phyloP scores from a whole-genome alignment of 1,140 invertebrate species.

The Cherax destructor region DNA sequence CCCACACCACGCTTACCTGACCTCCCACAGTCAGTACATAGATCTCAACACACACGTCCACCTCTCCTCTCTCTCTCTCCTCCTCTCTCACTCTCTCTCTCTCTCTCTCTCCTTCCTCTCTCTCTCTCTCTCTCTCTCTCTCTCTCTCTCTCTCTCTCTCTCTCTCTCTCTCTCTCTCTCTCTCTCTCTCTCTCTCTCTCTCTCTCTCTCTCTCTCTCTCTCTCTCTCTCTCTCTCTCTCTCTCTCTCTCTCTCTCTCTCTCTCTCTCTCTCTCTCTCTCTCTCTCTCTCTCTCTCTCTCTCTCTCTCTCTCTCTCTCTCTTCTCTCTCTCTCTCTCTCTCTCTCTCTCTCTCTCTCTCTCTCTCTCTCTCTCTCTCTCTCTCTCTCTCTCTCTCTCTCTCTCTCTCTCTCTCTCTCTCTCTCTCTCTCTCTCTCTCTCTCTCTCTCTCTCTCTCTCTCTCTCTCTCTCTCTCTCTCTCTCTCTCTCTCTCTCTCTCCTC shows the following conservation, averaged over 20 bases:
- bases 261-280: neutral
- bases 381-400: neutral
- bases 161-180: no score
- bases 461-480: neutral
- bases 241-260: no score
- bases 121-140: conserved; percentile 4
- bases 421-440: neutral
- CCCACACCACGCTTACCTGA: no score
- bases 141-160: neutral
- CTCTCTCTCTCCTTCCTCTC: conserved; percentile 12
- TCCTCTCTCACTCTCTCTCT: conserved; percentile 10
- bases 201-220: neutral
- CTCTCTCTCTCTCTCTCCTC: neutral
- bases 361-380: neutral
- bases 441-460: neutral
- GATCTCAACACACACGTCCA: no score
- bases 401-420: neutral
- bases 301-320: neutral
- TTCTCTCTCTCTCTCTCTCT: no score
- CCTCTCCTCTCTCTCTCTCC: no score
- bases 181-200: neutral
- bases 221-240: neutral
- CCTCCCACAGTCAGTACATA: no score
- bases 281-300: neutral
- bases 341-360: no score